A percentile compares a stretch with the other conserved stretches of the same genome.
phyloP scores from a whole-genome alignment of 30 jellyfish, hydroid and myxozoan genomes.

The Hydractinia echinata region DNA sequence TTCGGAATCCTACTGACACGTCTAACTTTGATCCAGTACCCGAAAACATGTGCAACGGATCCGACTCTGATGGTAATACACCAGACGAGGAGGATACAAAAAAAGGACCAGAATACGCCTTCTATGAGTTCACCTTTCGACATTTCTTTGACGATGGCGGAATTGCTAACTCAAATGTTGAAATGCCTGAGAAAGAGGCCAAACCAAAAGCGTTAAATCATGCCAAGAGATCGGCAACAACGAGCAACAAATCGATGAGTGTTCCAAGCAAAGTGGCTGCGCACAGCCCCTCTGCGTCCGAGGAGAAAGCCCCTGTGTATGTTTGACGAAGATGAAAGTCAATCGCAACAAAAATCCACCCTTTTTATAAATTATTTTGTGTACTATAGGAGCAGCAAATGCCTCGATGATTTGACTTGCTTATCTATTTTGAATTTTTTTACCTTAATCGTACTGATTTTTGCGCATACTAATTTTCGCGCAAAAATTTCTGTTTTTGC shows the following conservation, averaged over 20 bases:
- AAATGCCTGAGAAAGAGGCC: neutral
- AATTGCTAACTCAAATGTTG: slow-evolving; percentile 33
- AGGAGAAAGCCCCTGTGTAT: slow-evolving; percentile 94
- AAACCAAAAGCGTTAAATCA: slow-evolving; percentile 23
- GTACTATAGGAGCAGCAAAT: no score
- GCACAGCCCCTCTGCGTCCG: slow-evolving; percentile 53
- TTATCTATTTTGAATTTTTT: no score
- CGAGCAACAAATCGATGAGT: slow-evolving; percentile 72
- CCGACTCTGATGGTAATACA: slow-evolving; percentile 37
- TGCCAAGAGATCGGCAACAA: slow-evolving; percentile 74
- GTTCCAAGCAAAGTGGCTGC: slow-evolving; percentile 94
- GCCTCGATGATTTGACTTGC: no score
- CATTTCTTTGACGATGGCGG: slow-evolving; percentile 99
- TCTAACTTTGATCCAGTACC: slow-evolving; percentile 99
- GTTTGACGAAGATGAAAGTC: slow-evolving; percentile 30
- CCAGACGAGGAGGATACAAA: slow-evolving; percentile 50
- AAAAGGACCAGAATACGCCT: slow-evolving; percentile 88
- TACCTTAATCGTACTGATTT: no score
- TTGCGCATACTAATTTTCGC: no score
- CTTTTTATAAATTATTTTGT: no score
- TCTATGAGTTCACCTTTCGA: slow-evolving; percentile 95
- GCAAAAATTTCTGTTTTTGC: no score
- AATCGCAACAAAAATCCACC: no score
- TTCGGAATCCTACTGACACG: slow-evolving; percentile 89
- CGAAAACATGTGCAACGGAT: slow-evolving; percentile 57